phyloP scores from a whole-genome alignment of 2,113 vertebrate species.

The Phycodurus eques region DNA sequence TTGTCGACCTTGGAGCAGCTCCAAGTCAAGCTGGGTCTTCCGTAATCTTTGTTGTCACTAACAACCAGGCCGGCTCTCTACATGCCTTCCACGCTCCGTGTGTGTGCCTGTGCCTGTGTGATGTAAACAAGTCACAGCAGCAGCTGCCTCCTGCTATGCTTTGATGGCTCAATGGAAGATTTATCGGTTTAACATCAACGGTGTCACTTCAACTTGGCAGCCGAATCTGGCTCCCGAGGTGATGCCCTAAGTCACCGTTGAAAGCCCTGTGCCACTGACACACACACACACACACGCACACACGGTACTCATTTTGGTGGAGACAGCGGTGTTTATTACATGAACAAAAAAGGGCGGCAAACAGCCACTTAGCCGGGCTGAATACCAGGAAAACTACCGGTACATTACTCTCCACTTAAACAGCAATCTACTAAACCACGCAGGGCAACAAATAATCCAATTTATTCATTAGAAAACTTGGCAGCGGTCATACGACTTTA shows the following conservation, averaged over 20 bases:
- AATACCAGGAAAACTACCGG: background rate
- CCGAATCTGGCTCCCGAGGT: constrained; percentile 1
- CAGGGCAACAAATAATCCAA: background rate
- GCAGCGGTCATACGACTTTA: background rate
- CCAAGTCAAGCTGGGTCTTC: constrained; percentile 23
- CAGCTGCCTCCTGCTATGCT: constrained; percentile 43
- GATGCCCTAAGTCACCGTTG: background rate
- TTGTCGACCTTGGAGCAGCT: constrained; percentile 49
- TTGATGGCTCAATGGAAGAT: constrained; percentile 38
- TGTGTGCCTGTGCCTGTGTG: background rate
- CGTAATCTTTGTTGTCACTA: constrained; percentile 66
- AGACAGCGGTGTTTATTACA: background rate
- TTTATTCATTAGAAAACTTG: background rate
- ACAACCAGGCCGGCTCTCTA: constrained; percentile 19
- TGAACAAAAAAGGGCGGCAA: background rate
- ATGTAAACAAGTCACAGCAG: background rate
- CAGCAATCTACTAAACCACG: background rate
- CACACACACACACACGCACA: background rate
- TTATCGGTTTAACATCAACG: constrained; percentile 39
- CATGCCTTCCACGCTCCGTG: background rate
- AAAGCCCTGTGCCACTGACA: constrained; percentile 11
- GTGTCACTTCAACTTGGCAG: constrained; percentile 28
- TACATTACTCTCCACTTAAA: background rate
- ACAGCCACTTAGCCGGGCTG: background rate
- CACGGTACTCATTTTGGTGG: background rate